Conservation (phyloP, 2,113 vertebrate genomes). For the Peromyscus leucopus region DNA sequence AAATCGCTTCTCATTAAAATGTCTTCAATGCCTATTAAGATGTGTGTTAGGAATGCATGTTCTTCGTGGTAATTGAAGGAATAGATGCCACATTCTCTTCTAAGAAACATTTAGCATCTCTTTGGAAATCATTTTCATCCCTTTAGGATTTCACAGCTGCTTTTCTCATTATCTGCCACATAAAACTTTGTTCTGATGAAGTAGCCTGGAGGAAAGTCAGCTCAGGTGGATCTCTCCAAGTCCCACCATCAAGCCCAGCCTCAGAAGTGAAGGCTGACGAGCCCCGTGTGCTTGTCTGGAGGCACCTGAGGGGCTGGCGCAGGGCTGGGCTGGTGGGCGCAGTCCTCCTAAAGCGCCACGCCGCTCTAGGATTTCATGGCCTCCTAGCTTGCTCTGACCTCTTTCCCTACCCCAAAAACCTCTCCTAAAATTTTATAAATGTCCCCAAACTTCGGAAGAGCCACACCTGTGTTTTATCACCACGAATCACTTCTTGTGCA, state of each 20-base stretch:
- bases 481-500: neutral
- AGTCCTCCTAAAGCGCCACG: neutral
- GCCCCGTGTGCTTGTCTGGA: rapidly evolving
- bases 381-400: neutral
- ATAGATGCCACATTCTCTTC: neutral
- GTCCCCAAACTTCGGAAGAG: neutral
- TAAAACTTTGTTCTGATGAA: slow-evolving; percentile 66
- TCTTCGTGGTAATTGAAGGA: neutral
- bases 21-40: slow-evolving; percentile 70
- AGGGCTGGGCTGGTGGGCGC: neutral
- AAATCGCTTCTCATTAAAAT: slow-evolving; percentile 75
- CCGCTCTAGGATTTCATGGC: neutral
- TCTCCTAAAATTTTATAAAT: neutral
- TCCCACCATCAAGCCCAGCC: neutral
- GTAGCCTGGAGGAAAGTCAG: slow-evolving; percentile 36
- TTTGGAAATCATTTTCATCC: slow-evolving; percentile 64
- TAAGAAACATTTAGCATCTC: neutral
- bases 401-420: neutral
- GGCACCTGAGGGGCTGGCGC: rapidly evolving
- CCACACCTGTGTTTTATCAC: no score
- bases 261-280: neutral
- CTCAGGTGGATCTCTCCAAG: neutral
- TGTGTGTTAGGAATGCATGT: neutral
- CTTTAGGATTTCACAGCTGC: slow-evolving; percentile 70
- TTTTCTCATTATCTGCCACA: slow-evolving; percentile 70